Evolutionary conservation across 1,140 invertebrate species (phyloP).

Genomic region (Drosophila sechellia): DNA sequence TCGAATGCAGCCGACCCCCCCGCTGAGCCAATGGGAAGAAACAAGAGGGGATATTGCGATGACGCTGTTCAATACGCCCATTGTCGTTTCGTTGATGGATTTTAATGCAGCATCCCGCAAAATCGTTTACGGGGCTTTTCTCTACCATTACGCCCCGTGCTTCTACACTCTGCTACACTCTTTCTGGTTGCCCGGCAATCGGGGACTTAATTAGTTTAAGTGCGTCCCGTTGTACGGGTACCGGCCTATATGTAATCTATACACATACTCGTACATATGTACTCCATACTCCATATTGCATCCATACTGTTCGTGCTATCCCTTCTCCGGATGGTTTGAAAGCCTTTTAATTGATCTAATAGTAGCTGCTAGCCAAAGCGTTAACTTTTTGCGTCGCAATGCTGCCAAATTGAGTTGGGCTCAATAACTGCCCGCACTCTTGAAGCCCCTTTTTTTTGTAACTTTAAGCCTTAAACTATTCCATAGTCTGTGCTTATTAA

Average conservation of each 20-base stretch:
- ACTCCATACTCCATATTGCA: no score
- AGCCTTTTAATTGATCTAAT: constrained; percentile 43
- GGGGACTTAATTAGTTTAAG: constrained; percentile 45
- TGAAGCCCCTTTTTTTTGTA: neutral
- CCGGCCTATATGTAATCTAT: neutral
- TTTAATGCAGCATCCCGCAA: constrained; percentile 42
- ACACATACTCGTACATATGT: neutral
- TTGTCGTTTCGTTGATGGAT: constrained; percentile 35
- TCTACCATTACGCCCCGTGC: constrained; percentile 22
- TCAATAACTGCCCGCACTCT: constrained; percentile 1
- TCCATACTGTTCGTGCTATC: neutral
- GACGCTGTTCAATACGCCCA: constrained; percentile 11
- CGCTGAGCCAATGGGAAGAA: constrained; percentile 12
- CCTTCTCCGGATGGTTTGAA: constrained; percentile 20
- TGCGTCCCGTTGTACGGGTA: constrained; percentile 32
- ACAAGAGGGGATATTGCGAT: constrained; percentile 2
- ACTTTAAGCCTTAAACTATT: no score
- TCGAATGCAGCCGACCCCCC: constrained; percentile 31
- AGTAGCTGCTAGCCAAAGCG: constrained; percentile 23
- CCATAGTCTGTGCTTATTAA: neutral
- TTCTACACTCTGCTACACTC: neutral
- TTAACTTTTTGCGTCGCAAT: constrained; percentile 13
- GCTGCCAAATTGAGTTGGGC: constrained; percentile 19
- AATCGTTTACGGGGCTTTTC: constrained; percentile 28
- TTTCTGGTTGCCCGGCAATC: constrained; percentile 40